Percentiles rank a stretch among this genome's conserved stretches.
These are phyloP conservation scores for Capricornis sumatraensis DNA, from an alignment of 2,113 vertebrate genomes.

Conservation along the genomic window DNA sequence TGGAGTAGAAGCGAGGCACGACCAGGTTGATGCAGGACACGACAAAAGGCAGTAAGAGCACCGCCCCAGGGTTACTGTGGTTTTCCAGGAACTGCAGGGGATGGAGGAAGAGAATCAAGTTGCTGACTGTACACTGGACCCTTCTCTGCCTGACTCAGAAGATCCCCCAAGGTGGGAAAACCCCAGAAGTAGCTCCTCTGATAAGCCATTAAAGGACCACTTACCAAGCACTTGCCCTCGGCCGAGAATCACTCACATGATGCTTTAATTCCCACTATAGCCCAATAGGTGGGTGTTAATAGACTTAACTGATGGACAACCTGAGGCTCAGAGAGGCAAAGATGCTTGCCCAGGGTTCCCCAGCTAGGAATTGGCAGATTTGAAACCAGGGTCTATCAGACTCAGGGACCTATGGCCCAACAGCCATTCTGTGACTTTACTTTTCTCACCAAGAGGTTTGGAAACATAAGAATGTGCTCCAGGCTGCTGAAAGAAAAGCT, in stretches of 20 bases:
- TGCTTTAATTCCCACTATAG: not conserved
- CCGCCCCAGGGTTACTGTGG: slow-evolving; percentile 78
- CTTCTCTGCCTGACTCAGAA: not conserved
- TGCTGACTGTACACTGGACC: fast-evolving
- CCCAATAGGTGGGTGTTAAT: not conserved
- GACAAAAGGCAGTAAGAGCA: slow-evolving; percentile 87
- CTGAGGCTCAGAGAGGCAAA: not conserved
- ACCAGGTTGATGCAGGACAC: slow-evolving; percentile 89
- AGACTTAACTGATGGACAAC: not conserved
- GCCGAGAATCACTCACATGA: not conserved
- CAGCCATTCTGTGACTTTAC: not conserved
- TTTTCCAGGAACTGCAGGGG: slow-evolving; percentile 62
- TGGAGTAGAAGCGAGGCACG: slow-evolving; percentile 88
- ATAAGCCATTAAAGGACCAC: not conserved
- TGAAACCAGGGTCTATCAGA: not conserved
- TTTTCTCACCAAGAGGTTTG: not conserved
- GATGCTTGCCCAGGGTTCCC: not conserved
- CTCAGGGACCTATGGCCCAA: not conserved
- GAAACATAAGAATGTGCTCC: not conserved
- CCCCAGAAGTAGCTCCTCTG: not conserved
- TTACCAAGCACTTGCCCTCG: not conserved
- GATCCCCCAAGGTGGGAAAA: not conserved
- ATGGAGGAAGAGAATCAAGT: not conserved
- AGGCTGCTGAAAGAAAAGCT: not conserved
- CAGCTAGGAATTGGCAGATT: not conserved